Base-by-base conservation (phyloP, 2,113 vertebrate species). In the Oncorhynchus nerka region DNA sequence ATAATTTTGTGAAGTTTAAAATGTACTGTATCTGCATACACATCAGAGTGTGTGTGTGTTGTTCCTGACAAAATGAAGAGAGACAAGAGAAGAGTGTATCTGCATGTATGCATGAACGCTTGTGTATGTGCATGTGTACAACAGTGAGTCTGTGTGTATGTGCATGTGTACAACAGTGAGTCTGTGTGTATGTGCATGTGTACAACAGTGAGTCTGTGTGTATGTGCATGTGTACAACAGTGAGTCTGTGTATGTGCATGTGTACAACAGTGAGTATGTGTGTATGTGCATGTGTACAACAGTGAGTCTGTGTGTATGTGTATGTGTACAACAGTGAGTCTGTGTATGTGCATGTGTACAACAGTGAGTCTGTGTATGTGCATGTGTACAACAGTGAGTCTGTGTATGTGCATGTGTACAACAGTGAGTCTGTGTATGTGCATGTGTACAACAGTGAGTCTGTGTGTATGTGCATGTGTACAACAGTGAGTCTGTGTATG, bases 1-100 rank as follows among this genome's bases (percentile, higher is more conserved):
- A 19, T 3, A 0, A 45, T 45, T 45, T 11, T 45, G 39, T 45
- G 15, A 19, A 19, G 49, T 55, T 55, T 55, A 11, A 45, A 45
- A 45, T 45, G 39, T 11, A 11, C 2, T 11, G 39, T 45, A 45
- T 45, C 39, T 11, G 39, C 39, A 45, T 45, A 45, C 39, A 45
- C 39, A 45, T 45, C 9, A 45, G 34, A 20, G 26, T 66, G 78
- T 32, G 32, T 5, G 32, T 34, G 34, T 34, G 34, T 7, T 34
- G 34, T 34, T 8, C 22, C 51, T 49, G 67, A 68, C 39, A 11
- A 45, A 45, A 45, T 12, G 2, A 45, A 39, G 39, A 39, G 68
- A 48, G 70, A n/a, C 67, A 76, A 68, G 71, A 75, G 67, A 78
- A 78, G 80, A 69, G 78, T 70, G 30, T 51, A 74, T 69, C 61